Evolutionary conservation across 2,113 vertebrate species (phyloP).

Genomic region (Corynorhinus townsendii): DNA sequence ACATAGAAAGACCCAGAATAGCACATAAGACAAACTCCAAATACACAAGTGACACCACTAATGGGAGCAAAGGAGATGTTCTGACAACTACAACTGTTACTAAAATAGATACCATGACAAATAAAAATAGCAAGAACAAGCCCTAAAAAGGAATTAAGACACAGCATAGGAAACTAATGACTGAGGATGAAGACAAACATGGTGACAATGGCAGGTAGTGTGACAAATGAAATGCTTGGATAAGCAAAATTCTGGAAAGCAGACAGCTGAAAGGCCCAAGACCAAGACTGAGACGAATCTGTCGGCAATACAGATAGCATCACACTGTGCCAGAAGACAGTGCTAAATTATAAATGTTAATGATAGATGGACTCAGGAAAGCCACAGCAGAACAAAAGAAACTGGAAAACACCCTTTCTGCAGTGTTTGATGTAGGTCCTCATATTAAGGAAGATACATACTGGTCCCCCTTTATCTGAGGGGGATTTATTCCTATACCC

Average conservation of each 20-base stretch:
- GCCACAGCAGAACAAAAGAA: constrained; percentile 23
- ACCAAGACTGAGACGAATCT: constrained; percentile 73
- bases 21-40: background rate
- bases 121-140: constrained; percentile 54
- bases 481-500: background rate
- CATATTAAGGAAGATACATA: background rate
- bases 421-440: constrained; percentile 2
- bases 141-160: constrained; percentile 26
- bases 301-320: constrained; percentile 60
- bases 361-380: constrained; percentile 59
- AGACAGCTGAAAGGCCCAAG: constrained; percentile 62
- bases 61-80: background rate
- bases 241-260: constrained; percentile 62
- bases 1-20: constrained; percentile 43
- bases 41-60: constrained; percentile 38
- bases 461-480: background rate
- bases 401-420: constrained; percentile 6
- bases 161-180: constrained; percentile 38
- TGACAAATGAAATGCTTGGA: constrained; percentile 63
- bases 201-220: constrained; percentile 26
- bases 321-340: constrained; percentile 62
- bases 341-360: constrained; percentile 78
- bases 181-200: constrained; percentile 59
- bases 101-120: constrained; percentile 54
- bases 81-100: constrained; percentile 21